phyloP scores from a whole-genome alignment of 2,797 vertebrate genomes.

The Channallabes apus region DNA sequence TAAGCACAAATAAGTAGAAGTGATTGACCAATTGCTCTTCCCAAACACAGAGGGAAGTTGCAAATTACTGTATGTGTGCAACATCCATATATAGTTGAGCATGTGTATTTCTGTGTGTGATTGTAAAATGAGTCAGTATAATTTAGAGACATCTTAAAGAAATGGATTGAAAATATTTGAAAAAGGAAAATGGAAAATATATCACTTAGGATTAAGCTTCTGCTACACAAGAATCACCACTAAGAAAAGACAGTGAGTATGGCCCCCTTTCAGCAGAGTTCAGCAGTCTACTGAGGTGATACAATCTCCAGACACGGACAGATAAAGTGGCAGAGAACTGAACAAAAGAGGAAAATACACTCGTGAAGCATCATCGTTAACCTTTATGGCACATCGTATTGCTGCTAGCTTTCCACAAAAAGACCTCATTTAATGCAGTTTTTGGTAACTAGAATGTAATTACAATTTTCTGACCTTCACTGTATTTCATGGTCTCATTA shows the following conservation, averaged over 20 bases:
- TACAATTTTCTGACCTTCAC: background rate
- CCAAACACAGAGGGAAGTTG: conserved; percentile 38
- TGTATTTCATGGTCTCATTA: background rate
- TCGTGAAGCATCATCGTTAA: conserved; percentile 42
- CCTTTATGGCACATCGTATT: conserved; percentile 40
- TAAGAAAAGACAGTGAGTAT: conserved; percentile 5
- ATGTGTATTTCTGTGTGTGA: background rate
- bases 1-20: conserved; percentile 51
- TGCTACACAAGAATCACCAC: background rate
- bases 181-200: background rate
- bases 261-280: conserved; percentile 1
- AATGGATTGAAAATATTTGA: background rate
- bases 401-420: conserved; percentile 44
- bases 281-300: background rate
- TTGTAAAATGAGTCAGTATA: background rate
- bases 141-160: background rate
- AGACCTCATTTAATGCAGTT: conserved; percentile 33
- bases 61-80: conserved; percentile 15
- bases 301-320: background rate
- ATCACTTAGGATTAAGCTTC: background rate
- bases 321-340: conserved; percentile 37
- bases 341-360: conserved; percentile 29
- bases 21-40: conserved; percentile 51
- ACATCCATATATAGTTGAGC: background rate
- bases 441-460: background rate